Percentiles rank a stretch among this genome's conserved stretches.
These are phyloP conservation scores for Limenitis camilla DNA, from an alignment of 2,888 invertebrate species.

Conservation along the genomic window DNA sequence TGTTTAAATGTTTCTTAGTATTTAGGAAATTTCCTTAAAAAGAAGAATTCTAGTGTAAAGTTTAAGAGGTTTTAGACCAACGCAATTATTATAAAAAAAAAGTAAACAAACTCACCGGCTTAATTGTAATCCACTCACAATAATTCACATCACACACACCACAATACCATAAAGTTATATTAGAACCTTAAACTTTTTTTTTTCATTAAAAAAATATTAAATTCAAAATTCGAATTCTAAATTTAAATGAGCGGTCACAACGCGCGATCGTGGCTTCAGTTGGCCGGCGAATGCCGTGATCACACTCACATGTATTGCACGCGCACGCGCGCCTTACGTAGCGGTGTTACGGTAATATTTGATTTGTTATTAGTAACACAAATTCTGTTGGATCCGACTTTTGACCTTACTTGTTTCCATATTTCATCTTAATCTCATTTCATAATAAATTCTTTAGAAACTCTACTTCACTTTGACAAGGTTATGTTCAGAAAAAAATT, in stretches of 20 bases:
- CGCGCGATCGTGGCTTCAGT: conserved; percentile 48
- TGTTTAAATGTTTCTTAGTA: too few relatives aligned
- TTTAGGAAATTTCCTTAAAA: too few relatives aligned
- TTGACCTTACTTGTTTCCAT: conserved; percentile 5
- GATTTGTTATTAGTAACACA: conserved; percentile 38
- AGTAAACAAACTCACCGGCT: conserved; percentile 28
- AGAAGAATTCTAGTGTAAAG: too few relatives aligned
- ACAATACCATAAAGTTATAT: conserved; percentile 16
- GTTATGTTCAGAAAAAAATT: too few relatives aligned
- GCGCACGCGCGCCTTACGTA: conserved; percentile 33
- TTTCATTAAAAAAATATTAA: conserved; percentile 13
- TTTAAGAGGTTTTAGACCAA: too few relatives aligned
- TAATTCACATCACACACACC: conserved; percentile 24
- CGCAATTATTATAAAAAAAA: too few relatives aligned
- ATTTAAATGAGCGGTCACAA: conserved; percentile 36
- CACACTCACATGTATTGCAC: conserved; percentile 32
- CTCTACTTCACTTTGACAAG: too few relatives aligned
- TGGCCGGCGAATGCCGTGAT: conserved; percentile 51
- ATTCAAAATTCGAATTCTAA: conserved; percentile 34
- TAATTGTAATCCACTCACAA: conserved; percentile 24
- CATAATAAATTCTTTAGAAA: background rate
- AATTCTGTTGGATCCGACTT: conserved; percentile 13
- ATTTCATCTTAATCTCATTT: background rate
- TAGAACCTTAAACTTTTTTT: background rate
- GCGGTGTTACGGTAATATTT: conserved; percentile 49